phyloP scores from a whole-genome alignment of 2,797 vertebrate species.

The Cossypha caffra region DNA sequence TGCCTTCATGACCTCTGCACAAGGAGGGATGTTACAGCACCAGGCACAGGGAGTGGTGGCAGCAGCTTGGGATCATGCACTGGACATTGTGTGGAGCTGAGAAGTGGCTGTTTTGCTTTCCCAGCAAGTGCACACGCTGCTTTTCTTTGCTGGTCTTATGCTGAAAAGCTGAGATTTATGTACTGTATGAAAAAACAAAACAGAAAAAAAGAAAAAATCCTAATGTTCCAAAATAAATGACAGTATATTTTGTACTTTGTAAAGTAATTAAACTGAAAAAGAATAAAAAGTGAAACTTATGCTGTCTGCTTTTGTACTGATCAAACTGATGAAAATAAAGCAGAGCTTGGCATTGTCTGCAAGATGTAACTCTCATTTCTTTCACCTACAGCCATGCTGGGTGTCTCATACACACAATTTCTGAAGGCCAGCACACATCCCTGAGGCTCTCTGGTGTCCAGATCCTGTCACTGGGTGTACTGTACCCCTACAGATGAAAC shows the following conservation, averaged over 20 bases:
- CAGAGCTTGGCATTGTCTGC: constrained; percentile 19
- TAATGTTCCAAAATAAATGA: constrained; percentile 72
- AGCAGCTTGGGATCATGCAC: background rate
- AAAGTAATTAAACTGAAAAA: constrained; percentile 78
- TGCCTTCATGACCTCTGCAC: background rate
- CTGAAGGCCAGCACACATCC: background rate
- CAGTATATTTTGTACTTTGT: constrained; percentile 84
- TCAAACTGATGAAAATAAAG: constrained; percentile 47
- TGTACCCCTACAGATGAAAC: background rate
- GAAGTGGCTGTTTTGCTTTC: constrained; percentile 9
- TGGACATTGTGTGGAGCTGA: background rate
- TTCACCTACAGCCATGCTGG: accelerated
- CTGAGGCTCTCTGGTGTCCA: background rate
- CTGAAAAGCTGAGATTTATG: constrained; percentile 71
- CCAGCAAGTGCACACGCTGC: constrained; percentile 17
- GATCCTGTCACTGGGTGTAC: accelerated
- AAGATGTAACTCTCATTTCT: background rate
- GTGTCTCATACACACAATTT: background rate
- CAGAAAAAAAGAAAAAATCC: constrained; percentile 22
- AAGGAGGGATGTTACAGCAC: accelerated
- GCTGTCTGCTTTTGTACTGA: constrained; percentile 56
- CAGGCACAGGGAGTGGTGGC: background rate
- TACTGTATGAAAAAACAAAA: constrained; percentile 68
- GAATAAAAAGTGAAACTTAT: constrained; percentile 4
- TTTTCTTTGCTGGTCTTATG: constrained; percentile 60